Base-by-base conservation (phyloP, 2,888 invertebrate species). In the Campoletis raptor region DNA sequence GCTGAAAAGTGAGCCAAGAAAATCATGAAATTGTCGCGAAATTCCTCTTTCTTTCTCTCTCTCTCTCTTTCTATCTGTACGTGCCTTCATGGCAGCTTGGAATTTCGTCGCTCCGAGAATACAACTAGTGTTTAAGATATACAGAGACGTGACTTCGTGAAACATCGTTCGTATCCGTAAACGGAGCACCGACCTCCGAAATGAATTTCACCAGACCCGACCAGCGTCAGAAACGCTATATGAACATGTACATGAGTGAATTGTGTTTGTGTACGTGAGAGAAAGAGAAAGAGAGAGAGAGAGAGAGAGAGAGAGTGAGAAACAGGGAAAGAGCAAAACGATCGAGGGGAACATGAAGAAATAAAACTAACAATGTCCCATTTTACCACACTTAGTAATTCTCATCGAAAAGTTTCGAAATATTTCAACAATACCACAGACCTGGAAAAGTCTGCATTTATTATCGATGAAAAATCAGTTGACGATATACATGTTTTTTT, bases 131-230 rank as follows among this genome's bases (percentile, higher is more conserved):
- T 24, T 21, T 30, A 42, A 74, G 61, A 85, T 76, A 76, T 54
- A 83, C 52, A 81, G 72, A 61, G 54, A 85, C 66, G 54, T 69
- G 52, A 79, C 85, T 83, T 85, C 87, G 87, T 83, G 84, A 87
- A 84, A 84, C 66, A 79, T 87, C 85, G 85, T 81, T 66, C 78
- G 83, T 72, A 84, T 79, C 57, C 85, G 87, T 85, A 78, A 81
- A 77, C 86, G 83, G 86, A 73, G 83, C 86, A 83, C 67, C 86
- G 83, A 86, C 77, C 86, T 69, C 83, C 73, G 81, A 86, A 86
- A 86, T 76, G 85, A 85, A 76, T 83, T 86, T 83, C 78, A 81
- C 81, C 72, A 54, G 74, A 52, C 61, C 40, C 61, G 24, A 37
- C 36, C 30, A 48, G n/a, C 76, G 45, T 48, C 21, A 30, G 48